Percentiles rank a stretch among this genome's conserved stretches.
Evolutionary conservation across 2,888 invertebrate genomes (phyloP).

Genomic region (Pseudococcus viburni): DNA sequence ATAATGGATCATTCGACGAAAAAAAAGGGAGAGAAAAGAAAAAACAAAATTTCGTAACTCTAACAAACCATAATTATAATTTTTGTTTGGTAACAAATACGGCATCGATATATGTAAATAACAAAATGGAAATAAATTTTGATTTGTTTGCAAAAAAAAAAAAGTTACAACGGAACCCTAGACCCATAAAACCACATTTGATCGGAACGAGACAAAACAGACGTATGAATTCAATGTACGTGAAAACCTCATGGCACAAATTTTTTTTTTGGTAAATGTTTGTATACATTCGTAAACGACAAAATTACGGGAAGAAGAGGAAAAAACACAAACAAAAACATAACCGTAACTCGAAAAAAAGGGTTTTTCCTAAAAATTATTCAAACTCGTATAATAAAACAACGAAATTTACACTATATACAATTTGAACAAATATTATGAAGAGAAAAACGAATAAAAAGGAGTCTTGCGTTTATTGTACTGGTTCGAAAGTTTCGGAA

Average conservation of each 20-base stretch:
- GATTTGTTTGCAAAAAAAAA: slow-evolving; percentile 4
- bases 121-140: not conserved
- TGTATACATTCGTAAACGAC: not conserved
- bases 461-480: slow-evolving; percentile 63
- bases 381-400: slow-evolving; percentile 16
- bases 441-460: slow-evolving; percentile 51
- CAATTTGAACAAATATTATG: not conserved
- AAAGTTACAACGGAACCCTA: not conserved
- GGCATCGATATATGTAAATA: not conserved
- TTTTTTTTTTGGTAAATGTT: not conserved
- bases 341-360: slow-evolving; percentile 23
- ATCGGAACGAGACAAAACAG: not conserved
- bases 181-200: not conserved
- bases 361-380: not conserved
- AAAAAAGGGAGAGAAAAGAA: not conserved
- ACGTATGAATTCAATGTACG: not conserved
- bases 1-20: not conserved
- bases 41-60: not conserved
- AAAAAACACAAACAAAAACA: not conserved
- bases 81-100: slow-evolving; percentile 50
- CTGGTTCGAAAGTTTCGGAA: slow-evolving; percentile 69
- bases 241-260: not conserved
- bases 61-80: slow-evolving; percentile 1
- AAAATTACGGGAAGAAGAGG: not conserved
- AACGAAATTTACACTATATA: slow-evolving; percentile 36